Evolutionary conservation across 2,113 vertebrate genomes (phyloP).

Genomic region (Dasyurus viverrinus): DNA sequence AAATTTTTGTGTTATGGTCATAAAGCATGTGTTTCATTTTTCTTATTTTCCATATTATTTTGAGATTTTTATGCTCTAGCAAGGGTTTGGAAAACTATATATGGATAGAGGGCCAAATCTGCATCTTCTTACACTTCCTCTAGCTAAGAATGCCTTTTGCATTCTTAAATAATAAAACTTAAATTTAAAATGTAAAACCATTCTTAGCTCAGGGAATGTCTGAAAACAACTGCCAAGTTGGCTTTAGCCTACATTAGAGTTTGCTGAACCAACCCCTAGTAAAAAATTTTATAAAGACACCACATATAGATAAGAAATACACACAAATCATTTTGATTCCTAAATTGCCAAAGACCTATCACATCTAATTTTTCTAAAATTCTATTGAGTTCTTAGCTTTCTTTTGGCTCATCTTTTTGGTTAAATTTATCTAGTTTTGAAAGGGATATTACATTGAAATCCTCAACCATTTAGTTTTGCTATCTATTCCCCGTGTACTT

Average conservation of each 20-base stretch:
- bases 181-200: background rate
- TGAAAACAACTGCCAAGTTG: background rate
- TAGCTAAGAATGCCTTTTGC: too few relatives aligned
- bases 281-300: background rate
- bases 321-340: background rate
- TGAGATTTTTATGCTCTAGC: too few relatives aligned
- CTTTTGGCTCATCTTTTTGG: background rate
- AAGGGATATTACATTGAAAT: background rate
- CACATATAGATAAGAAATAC: background rate
- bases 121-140: too few relatives aligned
- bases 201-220: background rate
- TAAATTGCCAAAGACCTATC: background rate
- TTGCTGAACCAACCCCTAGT: background rate
- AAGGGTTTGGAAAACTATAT: too few relatives aligned
- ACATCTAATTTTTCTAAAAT: background rate
- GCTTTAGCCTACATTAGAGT: background rate
- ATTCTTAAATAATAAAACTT: background rate
- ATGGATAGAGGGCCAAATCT: too few relatives aligned
- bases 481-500: background rate
- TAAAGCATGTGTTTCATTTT: too few relatives aligned
- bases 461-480: background rate
- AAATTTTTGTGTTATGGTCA: too few relatives aligned
- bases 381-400: background rate
- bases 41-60: too few relatives aligned
- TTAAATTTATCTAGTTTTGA: background rate